Evolutionary conservation across 2,113 vertebrate genomes (phyloP).

Genomic region (Paramormyrops kingsleyae): DNA sequence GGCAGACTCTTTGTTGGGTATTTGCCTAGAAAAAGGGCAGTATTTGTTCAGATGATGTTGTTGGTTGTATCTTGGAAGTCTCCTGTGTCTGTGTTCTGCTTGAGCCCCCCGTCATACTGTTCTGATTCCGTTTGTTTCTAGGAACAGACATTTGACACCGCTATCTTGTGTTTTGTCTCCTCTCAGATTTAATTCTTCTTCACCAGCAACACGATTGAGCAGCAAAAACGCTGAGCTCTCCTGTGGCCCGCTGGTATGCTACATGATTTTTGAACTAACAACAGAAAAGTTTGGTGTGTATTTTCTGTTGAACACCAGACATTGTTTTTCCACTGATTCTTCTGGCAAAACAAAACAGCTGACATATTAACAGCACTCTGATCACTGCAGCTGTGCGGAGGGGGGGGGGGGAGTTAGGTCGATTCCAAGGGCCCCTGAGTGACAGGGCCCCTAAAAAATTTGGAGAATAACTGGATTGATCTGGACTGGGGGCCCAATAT

Average conservation of each 20-base stretch:
- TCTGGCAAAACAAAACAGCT: background rate
- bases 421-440: too few relatives aligned
- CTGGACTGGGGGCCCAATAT: too few relatives aligned
- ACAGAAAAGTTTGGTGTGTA: background rate
- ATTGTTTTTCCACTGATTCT: background rate
- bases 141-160: slow-evolving; percentile 9
- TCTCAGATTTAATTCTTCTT: slow-evolving; percentile 13
- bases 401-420: too few relatives aligned
- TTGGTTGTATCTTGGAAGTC: background rate
- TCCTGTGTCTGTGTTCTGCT: slow-evolving; percentile 8
- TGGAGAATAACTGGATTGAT: too few relatives aligned
- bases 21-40: background rate
- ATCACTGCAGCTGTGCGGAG: background rate
- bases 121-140: slow-evolving; percentile 11
- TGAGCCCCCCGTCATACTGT: slow-evolving; percentile 8
- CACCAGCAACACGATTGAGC: slow-evolving; percentile 2
- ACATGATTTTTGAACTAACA: background rate
- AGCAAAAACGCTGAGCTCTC: background rate
- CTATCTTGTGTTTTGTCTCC: background rate
- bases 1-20: background rate
- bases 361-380: background rate
- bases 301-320: background rate
- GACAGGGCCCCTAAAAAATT: too few relatives aligned
- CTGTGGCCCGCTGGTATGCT: background rate
- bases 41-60: background rate